phyloP scores from a whole-genome alignment of 2,113 vertebrate species.

The Anoplopoma fimbria region DNA sequence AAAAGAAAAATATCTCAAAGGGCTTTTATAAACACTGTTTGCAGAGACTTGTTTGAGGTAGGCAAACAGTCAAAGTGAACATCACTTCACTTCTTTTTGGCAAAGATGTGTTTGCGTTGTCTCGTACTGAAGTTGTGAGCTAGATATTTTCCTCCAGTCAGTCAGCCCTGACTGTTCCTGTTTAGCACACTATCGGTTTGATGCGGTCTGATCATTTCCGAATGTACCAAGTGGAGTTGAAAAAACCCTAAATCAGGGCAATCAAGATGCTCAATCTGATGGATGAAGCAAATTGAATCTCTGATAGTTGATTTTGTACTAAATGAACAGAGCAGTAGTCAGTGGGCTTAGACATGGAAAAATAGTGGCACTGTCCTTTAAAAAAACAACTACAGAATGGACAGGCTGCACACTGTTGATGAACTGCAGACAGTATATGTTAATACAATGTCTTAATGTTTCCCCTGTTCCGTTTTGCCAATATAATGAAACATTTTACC shows the following conservation, averaged over 20 bases:
- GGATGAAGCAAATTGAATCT: too few relatives aligned
- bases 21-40: too few relatives aligned
- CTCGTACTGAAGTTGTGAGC: not conserved
- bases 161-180: not conserved
- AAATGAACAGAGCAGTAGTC: not conserved
- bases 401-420: conserved; percentile 3
- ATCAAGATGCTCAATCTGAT: not conserved
- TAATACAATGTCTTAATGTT: not conserved
- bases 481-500: not conserved
- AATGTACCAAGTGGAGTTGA: not conserved
- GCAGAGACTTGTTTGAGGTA: not conserved
- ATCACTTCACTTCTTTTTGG: not conserved
- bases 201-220: not conserved
- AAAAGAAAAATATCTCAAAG: not conserved
- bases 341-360: conserved; percentile 12
- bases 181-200: too few relatives aligned
- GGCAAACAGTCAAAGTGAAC: not conserved
- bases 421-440: not conserved
- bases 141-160: not conserved
- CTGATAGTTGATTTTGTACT: not conserved
- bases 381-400: not conserved
- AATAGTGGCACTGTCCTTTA: conserved; percentile 13
- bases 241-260: not conserved
- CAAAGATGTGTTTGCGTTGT: not conserved
- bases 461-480: not conserved